Evolutionary conservation across 2,113 vertebrate genomes (phyloP), one percentile per base, ranked within the genome.

Genomic region (Alethe diademata): DNA sequence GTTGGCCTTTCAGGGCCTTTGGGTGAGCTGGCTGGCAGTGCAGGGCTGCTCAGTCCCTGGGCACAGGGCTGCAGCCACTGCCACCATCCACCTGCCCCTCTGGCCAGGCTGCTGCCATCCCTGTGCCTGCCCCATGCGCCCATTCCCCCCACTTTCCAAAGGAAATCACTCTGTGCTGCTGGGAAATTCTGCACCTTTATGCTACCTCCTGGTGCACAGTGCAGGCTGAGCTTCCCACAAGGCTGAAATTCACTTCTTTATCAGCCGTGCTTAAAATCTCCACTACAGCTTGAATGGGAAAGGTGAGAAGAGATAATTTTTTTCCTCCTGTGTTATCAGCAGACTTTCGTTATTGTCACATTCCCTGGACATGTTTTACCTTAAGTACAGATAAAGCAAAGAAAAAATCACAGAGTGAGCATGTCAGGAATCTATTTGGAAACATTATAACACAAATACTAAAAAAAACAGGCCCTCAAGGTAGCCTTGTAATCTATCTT

Each of bases 41-140:
- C 14, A 23, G 35, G 35, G 43, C 16, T 25, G 29, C 22, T 48
- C 3, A 2, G 16, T 10, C 14, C 24, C 31, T 1, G 1, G 25
- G 3, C 3, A 4, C 17, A n/a, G 19, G 35, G 5, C 15, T 75
- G 14, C 13, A 56, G n/a, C 31, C 26, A 15, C 35, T 67, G 15
- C 47, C 9, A 5, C 17, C 0, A 0, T 10, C 17, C 50, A 8
- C 1, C 2, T 40, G 18, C 29, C 54, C 4, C 5, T 13, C 16
- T 19, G 9, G 8, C 19, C 33, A 47, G 19, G 9, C 51, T 57
- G 14, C 33, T 78, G 47, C 12, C 5, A 1, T 3, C 14, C 12
- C 7, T 29, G 6, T 0, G 0, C 15, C 11, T 51, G 19, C 6
- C 8, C 25, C 33, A 25, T 0, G 1, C 7, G 13, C 8, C 5